These are phyloP conservation scores for Lophotis ruficrista DNA, from an alignment of 2,113 vertebrate species.

Conservation along the genomic window DNA sequence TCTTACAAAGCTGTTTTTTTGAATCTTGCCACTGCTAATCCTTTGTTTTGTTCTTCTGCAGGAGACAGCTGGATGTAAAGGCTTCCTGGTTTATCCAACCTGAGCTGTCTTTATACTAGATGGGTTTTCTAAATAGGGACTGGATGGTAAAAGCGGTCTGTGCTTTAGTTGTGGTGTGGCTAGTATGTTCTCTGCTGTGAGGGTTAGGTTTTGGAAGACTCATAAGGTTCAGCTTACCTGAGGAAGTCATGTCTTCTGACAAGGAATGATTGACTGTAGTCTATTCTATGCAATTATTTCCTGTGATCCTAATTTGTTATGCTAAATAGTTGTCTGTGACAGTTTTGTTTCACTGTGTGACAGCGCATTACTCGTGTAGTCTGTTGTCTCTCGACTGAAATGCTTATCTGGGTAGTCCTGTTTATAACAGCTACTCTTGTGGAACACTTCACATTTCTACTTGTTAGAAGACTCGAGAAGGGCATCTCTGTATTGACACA, in stretches of 20 bases:
- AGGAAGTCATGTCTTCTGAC: background rate
- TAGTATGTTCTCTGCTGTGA: background rate
- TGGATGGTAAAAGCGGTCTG: background rate
- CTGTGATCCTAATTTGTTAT: background rate
- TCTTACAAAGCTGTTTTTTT: background rate
- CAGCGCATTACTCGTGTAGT: background rate
- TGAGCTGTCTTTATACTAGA: background rate
- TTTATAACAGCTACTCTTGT: background rate
- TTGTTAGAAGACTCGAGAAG: background rate
- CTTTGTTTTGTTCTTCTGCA: background rate
- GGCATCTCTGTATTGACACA: background rate
- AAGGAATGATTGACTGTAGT: background rate
- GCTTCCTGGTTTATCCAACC: background rate
- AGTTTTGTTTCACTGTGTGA: background rate
- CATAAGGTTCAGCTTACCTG: accelerated
- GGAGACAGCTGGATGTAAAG: background rate
- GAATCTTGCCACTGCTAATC: background rate
- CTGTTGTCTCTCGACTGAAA: background rate
- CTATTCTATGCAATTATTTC: background rate
- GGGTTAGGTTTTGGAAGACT: background rate
- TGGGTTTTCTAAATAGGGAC: background rate
- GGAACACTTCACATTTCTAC: background rate
- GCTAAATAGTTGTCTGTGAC: background rate
- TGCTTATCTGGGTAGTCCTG: background rate
- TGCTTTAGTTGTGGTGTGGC: background rate